phyloP scores from a whole-genome alignment of 2,113 vertebrate species.

The Harpagus bidentatus region DNA sequence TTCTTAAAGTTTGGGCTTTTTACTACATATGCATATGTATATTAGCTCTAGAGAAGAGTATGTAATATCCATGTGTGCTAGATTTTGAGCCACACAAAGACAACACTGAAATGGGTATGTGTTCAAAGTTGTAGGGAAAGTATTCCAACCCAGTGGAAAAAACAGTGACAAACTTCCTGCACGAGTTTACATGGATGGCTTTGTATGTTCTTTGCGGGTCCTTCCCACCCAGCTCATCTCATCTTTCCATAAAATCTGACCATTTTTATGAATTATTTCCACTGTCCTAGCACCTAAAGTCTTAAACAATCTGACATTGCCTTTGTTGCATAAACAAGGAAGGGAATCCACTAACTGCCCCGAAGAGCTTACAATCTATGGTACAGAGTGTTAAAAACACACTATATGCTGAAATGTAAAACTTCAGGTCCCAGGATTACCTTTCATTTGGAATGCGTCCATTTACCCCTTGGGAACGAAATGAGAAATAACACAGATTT shows the following conservation, averaged over 20 bases:
- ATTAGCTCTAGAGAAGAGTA: neutral
- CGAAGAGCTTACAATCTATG: neutral
- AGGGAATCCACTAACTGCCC: neutral
- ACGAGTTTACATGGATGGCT: neutral
- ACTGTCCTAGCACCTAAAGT: neutral
- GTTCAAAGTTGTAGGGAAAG: neutral
- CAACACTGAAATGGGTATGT: neutral
- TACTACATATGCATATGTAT: neutral
- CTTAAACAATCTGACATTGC: neutral
- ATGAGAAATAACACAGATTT: slow-evolving; percentile 1
- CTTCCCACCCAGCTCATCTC: neutral
- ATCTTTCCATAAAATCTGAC: neutral
- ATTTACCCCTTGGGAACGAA: neutral
- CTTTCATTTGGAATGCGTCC: slow-evolving; percentile 44
- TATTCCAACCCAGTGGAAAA: neutral
- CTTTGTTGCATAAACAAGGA: neutral
- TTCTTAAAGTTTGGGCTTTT: neutral
- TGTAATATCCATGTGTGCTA: neutral
- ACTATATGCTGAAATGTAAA: neutral
- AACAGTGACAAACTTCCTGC: neutral
- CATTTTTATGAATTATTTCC: neutral
- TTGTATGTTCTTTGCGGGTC: neutral
- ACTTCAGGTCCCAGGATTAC: slow-evolving; percentile 47
- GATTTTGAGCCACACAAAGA: neutral
- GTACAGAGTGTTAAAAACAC: neutral